These are phyloP conservation scores for Sebastes cheni DNA, from an alignment of 2,797 vertebrate genomes.

Conservation along the genomic window DNA sequence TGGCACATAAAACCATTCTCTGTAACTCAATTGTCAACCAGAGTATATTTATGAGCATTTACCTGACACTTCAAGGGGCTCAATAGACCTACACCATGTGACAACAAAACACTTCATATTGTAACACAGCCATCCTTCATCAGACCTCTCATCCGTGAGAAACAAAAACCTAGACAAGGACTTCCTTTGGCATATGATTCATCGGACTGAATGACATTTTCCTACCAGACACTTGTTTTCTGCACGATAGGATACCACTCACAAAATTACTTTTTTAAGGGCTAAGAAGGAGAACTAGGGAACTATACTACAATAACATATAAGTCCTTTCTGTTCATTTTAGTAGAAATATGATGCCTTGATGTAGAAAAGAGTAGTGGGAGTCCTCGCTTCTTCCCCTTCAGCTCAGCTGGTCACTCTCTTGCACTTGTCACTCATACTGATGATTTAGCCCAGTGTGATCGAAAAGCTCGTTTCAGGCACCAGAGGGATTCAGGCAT, in stretches of 20 bases:
- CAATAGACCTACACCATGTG: neutral
- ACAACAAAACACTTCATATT: neutral
- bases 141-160: neutral
- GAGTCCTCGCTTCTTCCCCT: conserved; percentile 7
- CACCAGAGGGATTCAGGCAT: neutral
- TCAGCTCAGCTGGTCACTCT: neutral
- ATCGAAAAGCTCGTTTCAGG: conserved; percentile 15
- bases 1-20: neutral
- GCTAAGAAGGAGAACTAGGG: neutral
- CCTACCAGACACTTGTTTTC: neutral
- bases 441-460: neutral
- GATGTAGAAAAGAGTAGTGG: neutral
- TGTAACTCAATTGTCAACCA: neutral
- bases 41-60: neutral
- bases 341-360: neutral
- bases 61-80: neutral
- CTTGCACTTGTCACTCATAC: neutral
- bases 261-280: neutral
- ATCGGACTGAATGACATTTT: neutral
- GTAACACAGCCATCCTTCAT: neutral
- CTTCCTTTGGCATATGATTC: neutral
- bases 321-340: neutral
- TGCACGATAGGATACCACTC: too few relatives aligned
- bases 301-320: neutral
- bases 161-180: neutral